Evolutionary conservation across 2,113 vertebrate genomes (phyloP).

Genomic region (Ellobius talpinus): DNA sequence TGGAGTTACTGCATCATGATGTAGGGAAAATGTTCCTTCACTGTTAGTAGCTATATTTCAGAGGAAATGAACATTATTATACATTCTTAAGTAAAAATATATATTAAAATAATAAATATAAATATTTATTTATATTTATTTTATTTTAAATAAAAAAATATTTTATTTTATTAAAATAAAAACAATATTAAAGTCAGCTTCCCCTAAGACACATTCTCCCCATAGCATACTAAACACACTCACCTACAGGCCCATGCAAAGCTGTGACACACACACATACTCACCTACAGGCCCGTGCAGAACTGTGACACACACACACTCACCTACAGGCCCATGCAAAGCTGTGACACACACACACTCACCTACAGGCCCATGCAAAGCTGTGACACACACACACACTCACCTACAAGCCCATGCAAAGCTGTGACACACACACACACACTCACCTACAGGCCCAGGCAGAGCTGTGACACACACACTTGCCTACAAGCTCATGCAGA

Average conservation of each 20-base stretch:
- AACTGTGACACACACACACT: fast-evolving
- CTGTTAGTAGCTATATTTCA: not conserved
- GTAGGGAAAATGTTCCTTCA: not conserved
- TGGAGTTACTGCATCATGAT: not conserved
- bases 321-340: not conserved
- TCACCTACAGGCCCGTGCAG: too few species aligned
- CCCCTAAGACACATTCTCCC: too few species aligned
- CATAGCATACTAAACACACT: not conserved
- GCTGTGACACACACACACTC: fast-evolving
- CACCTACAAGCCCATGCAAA: too few species aligned
- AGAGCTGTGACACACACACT: not conserved
- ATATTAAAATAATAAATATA: too few species aligned
- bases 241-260: too few species aligned
- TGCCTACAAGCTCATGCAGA: not conserved
- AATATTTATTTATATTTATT: too few species aligned
- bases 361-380: not conserved
- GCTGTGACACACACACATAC: too few species aligned
- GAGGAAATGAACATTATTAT: not conserved
- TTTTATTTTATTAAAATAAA: too few species aligned
- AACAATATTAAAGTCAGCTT: not conserved
- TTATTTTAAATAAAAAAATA: too few species aligned
- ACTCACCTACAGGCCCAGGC: too few species aligned
- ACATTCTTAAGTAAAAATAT: not conserved
- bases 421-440: too few species aligned
- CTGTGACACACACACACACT: fast-evolving